Evolutionary conservation across 2,888 invertebrate genomes (phyloP), one percentile per base, ranked within the genome.

Genomic region (Mantis religiosa): DNA sequence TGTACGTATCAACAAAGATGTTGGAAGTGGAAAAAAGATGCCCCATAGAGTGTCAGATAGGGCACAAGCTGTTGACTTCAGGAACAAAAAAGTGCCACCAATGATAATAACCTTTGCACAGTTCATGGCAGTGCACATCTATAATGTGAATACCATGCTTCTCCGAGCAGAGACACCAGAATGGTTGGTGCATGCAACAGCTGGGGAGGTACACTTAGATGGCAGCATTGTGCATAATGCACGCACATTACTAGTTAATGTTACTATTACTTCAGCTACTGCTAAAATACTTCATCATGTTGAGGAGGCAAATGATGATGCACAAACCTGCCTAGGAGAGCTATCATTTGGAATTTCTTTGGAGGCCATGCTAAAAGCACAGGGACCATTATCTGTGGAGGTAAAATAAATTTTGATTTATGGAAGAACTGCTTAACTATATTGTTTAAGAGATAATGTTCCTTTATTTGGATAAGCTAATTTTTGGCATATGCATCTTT

Each of bases 51-150:
- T 91, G 87, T 90, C 90, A 9, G 91, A 91, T 2, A 93, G 94
- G 85, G 91, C 94, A 3, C 47, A 86, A 27, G 88, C 89, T 83
- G 83, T 91, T 28, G 90, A 91, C 87, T 91, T 92, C 88, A 91
- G 91, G 84, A 90, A 92, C 91, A 96, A 95, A 91, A 97, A 97
- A 92, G 94, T 97, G 90, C 97, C 97, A 4, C 96, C 96, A 0
- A 96, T 96, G 92, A 95, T 97, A 90, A 96, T 97, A 89, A 97
- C 96, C 92, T 96, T 97, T 94, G 97, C 97, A 90, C 97, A 98
- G 97, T 98, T 98, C 92, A 97, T 97, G 96, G 97, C 97, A 20
- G 95, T 98, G 28, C 97, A 97, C 92, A 95, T 98, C 88, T 96
- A 96, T 92, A 96, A 97, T 92, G 94, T 96, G 91, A 95, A 95